Evolutionary conservation across 2,797 vertebrate species (phyloP), one percentile per base, ranked within the genome.

Genomic region (Nannoperca australis): DNA sequence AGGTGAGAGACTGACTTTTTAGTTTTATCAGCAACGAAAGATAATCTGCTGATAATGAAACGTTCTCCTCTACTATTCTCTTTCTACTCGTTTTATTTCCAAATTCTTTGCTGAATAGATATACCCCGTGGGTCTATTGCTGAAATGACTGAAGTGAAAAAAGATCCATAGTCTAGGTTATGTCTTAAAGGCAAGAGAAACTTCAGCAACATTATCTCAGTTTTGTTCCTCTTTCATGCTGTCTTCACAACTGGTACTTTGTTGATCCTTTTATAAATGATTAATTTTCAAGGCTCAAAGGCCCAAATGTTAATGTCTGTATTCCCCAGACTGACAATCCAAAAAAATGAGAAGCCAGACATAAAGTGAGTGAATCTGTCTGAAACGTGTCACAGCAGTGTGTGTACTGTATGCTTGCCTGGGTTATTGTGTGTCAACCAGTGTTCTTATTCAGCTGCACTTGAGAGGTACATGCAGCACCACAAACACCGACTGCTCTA

Each of bases 191-290:
- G 81, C 49, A 76, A 79, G 50, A 64, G 44, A 87, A 89, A 55
- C 56, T 76, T 15, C 62, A 45, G 60, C 47, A 85, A 77, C 76
- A 85, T 86, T 73, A 86, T 78, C 74, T 85, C 51, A 60, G 18
- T 73, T 63, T 79, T 74, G 64, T 49, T 76, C 42, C 38, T 88
- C 74, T 72, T 78, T 81, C 30, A 70, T 73, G 50, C 66, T 32
- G 60, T 80, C 68, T 82, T 69, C 47, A 63, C 50, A 74, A 67
- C 62, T 32, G 20, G 7, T 76, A 49, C 79, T 81, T 81, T 89
- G 81, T 87, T 88, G 67, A 83, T 88, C 65, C 76, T 81, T 84
- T 85, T 70, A 88, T 83, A 68, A 93, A 90, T 92, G 62, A 93
- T 91, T 90, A 7, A 88, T 88, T 84, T 84, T 63, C 77, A 79